Evolutionary conservation across 2,888 invertebrate genomes (phyloP), one percentile per base, ranked within the genome.

Genomic region (Chymomyza amoena): DNA sequence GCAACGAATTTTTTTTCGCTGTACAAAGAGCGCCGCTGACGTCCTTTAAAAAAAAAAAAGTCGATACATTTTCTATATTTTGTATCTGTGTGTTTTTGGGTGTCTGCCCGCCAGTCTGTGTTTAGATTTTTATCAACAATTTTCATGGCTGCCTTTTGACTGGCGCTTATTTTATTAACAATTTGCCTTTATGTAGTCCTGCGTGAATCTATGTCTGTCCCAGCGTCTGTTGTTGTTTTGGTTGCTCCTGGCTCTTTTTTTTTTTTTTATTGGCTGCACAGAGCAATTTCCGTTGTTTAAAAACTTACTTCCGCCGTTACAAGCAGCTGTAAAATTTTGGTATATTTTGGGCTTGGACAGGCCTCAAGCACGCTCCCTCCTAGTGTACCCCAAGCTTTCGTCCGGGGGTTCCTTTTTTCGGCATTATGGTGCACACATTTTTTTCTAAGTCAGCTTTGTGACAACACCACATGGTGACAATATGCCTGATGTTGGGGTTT

Each of bases 221-320:
- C 66, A 39, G 57, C 64, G 70, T 56, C 64, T 56, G 51, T 45
- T 61, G 61, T 20, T 56, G 68, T 52, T 36, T 32, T 71, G 59
- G 65, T 28, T 61, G 32, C 54, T 75, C 64, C 64, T 69, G 69
- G 57, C 69, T 82, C 87, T 87, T 82, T 83, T 32, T 6, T 32
- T 32, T 32, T 32, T 32, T 32, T 32, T 32, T 87, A 87, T 76
- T 87, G 85, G 76, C 78, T 84, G 85, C 83, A 85, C 82, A 83
- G 82, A 87, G 80, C 87, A 83, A 83, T 83, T 83, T 83, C 82
- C 82, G 83, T 83, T 83, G 83, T 87, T 83, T 87, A 85, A 83
- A 83, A 83, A 83, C 83, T 85, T 75, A 84, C 82, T 83, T 87
- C 80, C 78, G 83, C 25, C 70, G 60, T 62, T 61, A 60, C 59